Evolutionary conservation across 2,113 vertebrate species (phyloP).

Genomic region (Rafetus swinhoei): DNA sequence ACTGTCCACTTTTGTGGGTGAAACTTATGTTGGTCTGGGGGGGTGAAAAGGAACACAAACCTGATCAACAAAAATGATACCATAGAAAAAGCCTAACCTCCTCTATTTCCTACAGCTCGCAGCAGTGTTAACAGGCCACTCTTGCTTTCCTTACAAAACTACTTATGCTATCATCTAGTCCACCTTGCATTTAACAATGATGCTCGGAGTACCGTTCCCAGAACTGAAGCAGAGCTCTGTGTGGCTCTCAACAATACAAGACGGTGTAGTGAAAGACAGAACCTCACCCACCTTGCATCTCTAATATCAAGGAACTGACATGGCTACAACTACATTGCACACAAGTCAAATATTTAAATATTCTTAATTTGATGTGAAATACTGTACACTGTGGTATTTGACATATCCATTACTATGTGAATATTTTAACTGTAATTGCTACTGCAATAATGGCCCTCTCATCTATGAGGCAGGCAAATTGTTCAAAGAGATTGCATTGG

Average conservation of each 20-base stretch:
- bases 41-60: too few species aligned
- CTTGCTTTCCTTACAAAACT: neutral
- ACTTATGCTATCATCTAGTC: neutral
- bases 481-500: neutral
- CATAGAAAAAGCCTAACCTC: too few species aligned
- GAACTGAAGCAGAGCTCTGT: neutral
- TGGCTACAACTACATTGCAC: neutral
- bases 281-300: neutral
- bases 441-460: rapidly evolving
- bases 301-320: neutral
- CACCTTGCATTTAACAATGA: neutral
- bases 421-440: neutral
- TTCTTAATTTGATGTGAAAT: neutral
- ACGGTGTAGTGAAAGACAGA: neutral
- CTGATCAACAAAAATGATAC: too few species aligned
- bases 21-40: too few species aligned
- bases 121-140: neutral
- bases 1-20: too few species aligned
- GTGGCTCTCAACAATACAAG: neutral
- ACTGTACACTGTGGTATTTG: rapidly evolving
- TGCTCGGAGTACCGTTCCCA: neutral
- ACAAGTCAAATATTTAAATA: neutral
- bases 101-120: too few species aligned
- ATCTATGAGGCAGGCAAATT: rapidly evolving
- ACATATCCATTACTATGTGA: rapidly evolving